phyloP scores from a whole-genome alignment of 64 coral and sea anemone genomes.

The Stylophora pistillata region DNA sequence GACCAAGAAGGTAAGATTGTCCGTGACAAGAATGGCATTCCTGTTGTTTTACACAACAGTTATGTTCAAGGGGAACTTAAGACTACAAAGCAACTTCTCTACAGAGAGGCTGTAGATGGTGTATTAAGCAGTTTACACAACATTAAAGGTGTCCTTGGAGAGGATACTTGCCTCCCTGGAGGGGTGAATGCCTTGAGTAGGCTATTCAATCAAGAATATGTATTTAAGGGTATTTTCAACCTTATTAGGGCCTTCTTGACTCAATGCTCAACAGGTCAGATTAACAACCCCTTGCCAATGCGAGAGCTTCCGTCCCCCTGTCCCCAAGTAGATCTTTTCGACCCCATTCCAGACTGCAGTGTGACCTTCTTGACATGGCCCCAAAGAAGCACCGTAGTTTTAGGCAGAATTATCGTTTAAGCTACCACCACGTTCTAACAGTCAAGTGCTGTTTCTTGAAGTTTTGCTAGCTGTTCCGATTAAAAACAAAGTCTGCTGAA shows the following conservation, averaged over 20 bases:
- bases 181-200: slow-evolving; percentile 41
- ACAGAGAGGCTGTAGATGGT: slow-evolving; percentile 17
- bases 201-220: slow-evolving; percentile 6
- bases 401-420: slow-evolving; percentile 12
- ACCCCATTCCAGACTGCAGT: slow-evolving; percentile 23
- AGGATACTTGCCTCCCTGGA: slow-evolving; percentile 29
- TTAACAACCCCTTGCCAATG: slow-evolving; percentile 28
- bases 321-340: background rate
- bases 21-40: slow-evolving; percentile 10
- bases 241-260: background rate
- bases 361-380: slow-evolving; percentile 50
- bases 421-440: slow-evolving; percentile 22
- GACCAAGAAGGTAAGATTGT: background rate
- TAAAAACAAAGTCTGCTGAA: too few relatives aligned
- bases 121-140: slow-evolving; percentile 1
- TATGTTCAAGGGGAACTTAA: slow-evolving; percentile 11
- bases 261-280: slow-evolving; percentile 4
- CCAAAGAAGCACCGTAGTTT: slow-evolving; percentile 31
- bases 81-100: slow-evolving; percentile 23
- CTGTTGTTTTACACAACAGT: background rate
- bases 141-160: background rate
- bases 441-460: slow-evolving; percentile 48
- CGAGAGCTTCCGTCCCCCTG: background rate
- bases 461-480: too few relatives aligned
- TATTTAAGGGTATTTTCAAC: slow-evolving; percentile 11